Percentiles rank a stretch among this genome's conserved stretches.
Conservation (phyloP, 2,113 vertebrate genomes). For the Antechinus stuartii region DNA sequence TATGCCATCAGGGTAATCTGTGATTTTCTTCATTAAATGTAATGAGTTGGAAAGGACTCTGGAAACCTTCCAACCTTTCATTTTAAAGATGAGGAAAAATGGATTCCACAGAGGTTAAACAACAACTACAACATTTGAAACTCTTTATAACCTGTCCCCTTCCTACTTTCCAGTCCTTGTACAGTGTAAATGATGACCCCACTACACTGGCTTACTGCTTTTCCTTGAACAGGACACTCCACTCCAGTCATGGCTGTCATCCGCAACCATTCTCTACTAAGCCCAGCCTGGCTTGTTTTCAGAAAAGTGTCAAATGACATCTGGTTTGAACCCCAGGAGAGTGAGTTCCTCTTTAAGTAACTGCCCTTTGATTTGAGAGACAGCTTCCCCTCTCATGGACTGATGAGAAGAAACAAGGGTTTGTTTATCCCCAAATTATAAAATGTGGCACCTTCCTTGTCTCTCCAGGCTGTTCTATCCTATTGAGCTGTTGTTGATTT, state of each 20-base stretch:
- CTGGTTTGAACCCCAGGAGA: background rate
- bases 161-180: background rate
- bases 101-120: background rate
- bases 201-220: background rate
- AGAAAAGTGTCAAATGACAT: background rate
- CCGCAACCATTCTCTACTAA: background rate
- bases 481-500: background rate
- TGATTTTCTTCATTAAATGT: background rate
- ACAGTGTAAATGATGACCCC: background rate
- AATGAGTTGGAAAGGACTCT: background rate
- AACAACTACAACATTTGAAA: background rate
- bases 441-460: background rate
- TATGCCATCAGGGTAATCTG: background rate
- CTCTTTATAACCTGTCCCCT: background rate
- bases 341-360: background rate
- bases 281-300: background rate
- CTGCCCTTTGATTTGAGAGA: background rate
- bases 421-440: background rate
- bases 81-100: conserved; percentile 5
- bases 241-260: background rate
- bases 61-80: background rate
- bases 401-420: background rate
- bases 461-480: no score
- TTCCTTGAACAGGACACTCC: background rate
- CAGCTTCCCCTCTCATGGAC: background rate